phyloP scores from a whole-genome alignment of 2,113 vertebrate species.

The Erinaceus europaeus region DNA sequence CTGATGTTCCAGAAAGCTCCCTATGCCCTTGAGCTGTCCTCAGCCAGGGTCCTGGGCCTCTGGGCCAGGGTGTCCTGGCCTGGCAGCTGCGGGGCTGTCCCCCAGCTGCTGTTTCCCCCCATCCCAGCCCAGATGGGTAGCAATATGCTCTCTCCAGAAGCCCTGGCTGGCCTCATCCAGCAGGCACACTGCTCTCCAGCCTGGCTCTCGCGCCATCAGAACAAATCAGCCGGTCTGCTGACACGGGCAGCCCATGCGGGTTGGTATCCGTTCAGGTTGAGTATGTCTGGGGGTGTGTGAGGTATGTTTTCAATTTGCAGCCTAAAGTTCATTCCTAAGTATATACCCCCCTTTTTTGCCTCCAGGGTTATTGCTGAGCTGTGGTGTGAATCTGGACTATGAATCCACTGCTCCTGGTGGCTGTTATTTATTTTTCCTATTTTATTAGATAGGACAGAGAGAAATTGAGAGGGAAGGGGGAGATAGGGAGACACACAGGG shows the following conservation, averaged over 20 bases:
- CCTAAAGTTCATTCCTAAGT: neutral
- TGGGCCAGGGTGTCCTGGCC: slow-evolving; percentile 74
- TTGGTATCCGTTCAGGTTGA: slow-evolving; percentile 48
- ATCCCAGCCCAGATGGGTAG: slow-evolving; percentile 82
- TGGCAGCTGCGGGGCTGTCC: slow-evolving; percentile 74
- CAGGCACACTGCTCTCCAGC: slow-evolving; percentile 39
- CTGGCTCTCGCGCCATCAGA: slow-evolving; percentile 62
- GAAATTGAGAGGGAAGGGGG: too few relatives aligned
- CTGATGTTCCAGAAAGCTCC: slow-evolving; percentile 73
- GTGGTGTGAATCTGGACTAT: too few relatives aligned
- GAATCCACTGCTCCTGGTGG: too few relatives aligned
- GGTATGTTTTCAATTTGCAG: slow-evolving; percentile 50
- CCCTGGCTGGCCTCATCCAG: slow-evolving; percentile 67
- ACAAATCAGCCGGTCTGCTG: slow-evolving; percentile 77
- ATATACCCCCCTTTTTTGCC: fast-evolving
- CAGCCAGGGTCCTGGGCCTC: slow-evolving; percentile 75
- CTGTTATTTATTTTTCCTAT: too few relatives aligned
- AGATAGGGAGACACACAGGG: too few relatives aligned
- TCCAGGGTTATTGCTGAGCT: too few relatives aligned
- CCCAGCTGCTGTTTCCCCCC: slow-evolving; percentile 80
- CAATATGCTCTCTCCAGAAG: slow-evolving; percentile 81
- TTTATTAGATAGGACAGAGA: too few relatives aligned
- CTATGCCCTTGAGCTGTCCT: slow-evolving; percentile 77
- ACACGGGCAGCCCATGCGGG: slow-evolving; percentile 51
- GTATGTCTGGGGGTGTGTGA: neutral